Conservation (phyloP, 2,797 vertebrate genomes). For the Girardinus metallicus region DNA sequence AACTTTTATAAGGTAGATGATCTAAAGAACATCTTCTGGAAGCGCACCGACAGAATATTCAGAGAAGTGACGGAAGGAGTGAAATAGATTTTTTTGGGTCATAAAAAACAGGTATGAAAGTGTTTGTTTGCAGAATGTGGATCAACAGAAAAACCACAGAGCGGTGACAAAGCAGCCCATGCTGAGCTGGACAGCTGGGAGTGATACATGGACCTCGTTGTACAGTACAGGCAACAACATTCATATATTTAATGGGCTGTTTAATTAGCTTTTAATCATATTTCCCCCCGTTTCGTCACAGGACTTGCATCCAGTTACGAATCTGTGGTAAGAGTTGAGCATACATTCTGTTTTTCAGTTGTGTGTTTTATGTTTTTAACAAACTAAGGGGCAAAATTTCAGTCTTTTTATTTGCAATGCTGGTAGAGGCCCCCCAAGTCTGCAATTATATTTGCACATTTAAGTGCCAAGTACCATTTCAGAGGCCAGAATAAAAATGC, state of each 20-base stretch:
- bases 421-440: too few species aligned
- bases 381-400: too few species aligned
- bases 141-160: conserved; percentile 16
- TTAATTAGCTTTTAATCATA: conserved; percentile 73
- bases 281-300: conserved; percentile 30
- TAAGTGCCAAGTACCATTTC: too few species aligned
- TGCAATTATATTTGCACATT: too few species aligned
- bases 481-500: too few species aligned
- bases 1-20: conserved; percentile 16
- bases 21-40: conserved; percentile 28
- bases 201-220: conserved; percentile 65
- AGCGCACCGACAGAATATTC: conserved; percentile 4
- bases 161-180: conserved; percentile 38
- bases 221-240: conserved; percentile 43
- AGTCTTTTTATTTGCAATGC: too few species aligned
- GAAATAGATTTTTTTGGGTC: conserved; percentile 20
- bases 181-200: conserved; percentile 35
- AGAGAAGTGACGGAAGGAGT: conserved; percentile 29
- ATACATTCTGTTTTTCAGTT: too few species aligned
- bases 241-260: conserved; percentile 67
- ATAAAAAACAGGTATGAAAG: neutral
- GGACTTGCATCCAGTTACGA: too few species aligned
- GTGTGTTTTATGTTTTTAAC: too few species aligned
- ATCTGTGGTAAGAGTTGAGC: too few species aligned
- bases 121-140: conserved; percentile 2